Evolutionary conservation across 2,888 invertebrate species (phyloP), one percentile per base, ranked within the genome.

Genomic region (Cephus spinipes): DNA sequence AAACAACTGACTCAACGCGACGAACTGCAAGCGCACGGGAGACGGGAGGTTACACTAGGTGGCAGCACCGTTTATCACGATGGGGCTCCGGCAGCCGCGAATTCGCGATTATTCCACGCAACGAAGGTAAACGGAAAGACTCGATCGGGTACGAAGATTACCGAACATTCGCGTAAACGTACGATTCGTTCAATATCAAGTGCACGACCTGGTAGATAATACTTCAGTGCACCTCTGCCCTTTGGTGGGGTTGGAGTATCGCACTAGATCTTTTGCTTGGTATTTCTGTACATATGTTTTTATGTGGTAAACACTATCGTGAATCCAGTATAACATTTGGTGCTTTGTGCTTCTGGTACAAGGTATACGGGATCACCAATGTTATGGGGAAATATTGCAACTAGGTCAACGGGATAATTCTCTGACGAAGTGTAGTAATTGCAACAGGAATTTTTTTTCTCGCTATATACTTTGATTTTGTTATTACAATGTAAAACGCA

Each of bases 1-100:
- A 89, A 90, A 89, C 88, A 87, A 90, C 90, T 89, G 90, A 89
- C 86, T 89, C 84, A 85, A 87, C 86, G 87, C 87, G 85, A 87
- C 78, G 88, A 86, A 90, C 86, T 86, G 86, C 87, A 87, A 85
- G 85, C 79, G 73, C 76, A 77, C 84, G 80, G 81, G 79, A 84
- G 82, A 82, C 81, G 83, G 85, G 81, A 83, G 80, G 83, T 80
- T 77, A 84, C 90, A 82, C 76, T 82, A 89, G 90, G 83, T 87
- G 90, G 89, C 88, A 83, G 79, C 84, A 85, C 83, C 6, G 77
- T 84, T 84, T 84, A 84, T 85, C 86, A 77, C 79, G 76, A 80
- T 82, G 87, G 84, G 87, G 85, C 87, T 86, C 87, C 86, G 83
- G 85, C 87, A 83, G 86, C 87, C 86, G 87, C 76, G 79, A 77